Conservation (phyloP, 2,888 invertebrate genomes). For the Carabus problematicus region DNA sequence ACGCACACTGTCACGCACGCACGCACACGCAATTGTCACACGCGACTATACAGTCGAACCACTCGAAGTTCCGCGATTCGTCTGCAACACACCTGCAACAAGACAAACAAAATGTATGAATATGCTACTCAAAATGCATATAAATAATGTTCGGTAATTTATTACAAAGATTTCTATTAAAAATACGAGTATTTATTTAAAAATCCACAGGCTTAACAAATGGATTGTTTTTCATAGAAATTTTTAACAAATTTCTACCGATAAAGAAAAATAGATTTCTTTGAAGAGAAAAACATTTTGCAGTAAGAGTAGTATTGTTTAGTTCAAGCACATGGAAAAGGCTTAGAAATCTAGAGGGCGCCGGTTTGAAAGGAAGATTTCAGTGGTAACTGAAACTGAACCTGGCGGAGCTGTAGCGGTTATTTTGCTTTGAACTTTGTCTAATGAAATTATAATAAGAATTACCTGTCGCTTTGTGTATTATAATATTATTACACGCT, state of each 20-base stretch:
- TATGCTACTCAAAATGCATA: no score
- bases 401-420: no score
- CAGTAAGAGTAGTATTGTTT: no score
- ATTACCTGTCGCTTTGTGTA: constrained; percentile 15
- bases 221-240: not conserved
- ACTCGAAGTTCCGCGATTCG: constrained; percentile 39
- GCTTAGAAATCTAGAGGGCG: no score
- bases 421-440: constrained; percentile 1
- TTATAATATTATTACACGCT: constrained; percentile 13
- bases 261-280: constrained; percentile 10
- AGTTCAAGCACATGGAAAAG: no score
- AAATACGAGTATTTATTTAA: no score
- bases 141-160: constrained; percentile 25
- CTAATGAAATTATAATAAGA: constrained; percentile 6
- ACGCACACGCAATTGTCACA: constrained; percentile 15
- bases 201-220: no score
- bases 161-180: no score
- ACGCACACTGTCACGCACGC: not conserved
- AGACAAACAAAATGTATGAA: constrained; percentile 11
- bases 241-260: not conserved
- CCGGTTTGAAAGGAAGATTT: no score
- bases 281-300: not conserved
- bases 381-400: no score
- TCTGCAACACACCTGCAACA: constrained; percentile 21
- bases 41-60: constrained; percentile 3